phyloP scores from a whole-genome alignment of 2,888 invertebrate species.

The Drosophila sordidapex region DNA sequence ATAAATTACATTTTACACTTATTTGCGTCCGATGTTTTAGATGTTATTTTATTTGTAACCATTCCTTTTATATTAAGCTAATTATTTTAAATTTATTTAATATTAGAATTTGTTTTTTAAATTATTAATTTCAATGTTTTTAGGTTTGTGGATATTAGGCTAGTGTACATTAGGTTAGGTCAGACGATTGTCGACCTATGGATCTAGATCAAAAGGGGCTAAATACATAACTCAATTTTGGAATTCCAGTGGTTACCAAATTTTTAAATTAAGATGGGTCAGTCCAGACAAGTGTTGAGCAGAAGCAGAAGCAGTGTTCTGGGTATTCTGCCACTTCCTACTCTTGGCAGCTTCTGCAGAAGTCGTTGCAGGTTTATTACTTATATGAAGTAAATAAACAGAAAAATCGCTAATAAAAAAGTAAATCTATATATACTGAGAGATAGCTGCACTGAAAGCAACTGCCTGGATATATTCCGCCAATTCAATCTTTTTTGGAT shows the following conservation, averaged over 20 bases:
- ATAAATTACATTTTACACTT: no score
- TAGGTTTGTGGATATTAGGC: accelerated
- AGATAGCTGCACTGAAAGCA: background rate
- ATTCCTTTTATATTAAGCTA: accelerated
- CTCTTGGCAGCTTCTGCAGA: background rate
- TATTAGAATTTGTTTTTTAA: background rate
- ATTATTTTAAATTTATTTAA: background rate
- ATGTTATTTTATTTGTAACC: background rate
- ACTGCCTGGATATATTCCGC: background rate
- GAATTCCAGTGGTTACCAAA: background rate
- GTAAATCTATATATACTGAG: background rate
- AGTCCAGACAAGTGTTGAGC: background rate
- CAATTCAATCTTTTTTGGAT: background rate
- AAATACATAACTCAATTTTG: background rate
- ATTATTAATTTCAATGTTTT: background rate
- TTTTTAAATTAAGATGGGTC: accelerated
- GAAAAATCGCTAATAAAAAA: no score
- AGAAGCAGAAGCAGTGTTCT: background rate
- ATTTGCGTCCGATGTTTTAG: background rate
- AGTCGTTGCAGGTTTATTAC: background rate
- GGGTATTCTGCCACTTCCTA: background rate
- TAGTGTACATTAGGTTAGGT: background rate
- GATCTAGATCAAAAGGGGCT: background rate
- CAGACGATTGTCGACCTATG: background rate
- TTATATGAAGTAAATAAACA: background rate